phyloP scores from a whole-genome alignment of 2,888 invertebrate species.

The Pimpla rufipes region DNA sequence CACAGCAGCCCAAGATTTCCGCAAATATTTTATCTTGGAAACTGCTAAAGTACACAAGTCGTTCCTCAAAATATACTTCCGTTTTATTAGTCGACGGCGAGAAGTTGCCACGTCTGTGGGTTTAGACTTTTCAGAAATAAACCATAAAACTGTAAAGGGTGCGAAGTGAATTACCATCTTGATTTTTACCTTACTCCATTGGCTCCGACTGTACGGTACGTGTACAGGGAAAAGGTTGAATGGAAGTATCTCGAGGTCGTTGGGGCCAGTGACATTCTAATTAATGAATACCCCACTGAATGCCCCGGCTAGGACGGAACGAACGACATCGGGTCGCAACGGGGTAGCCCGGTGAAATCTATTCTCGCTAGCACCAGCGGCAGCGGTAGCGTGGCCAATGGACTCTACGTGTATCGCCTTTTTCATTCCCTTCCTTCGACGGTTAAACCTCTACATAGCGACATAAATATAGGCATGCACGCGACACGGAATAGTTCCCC shows the following conservation, averaged over 20 bases:
- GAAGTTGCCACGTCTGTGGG: too few relatives aligned
- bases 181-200: conserved; percentile 33
- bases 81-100: too few relatives aligned
- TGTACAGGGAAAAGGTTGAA: conserved; percentile 52
- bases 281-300: conserved; percentile 59
- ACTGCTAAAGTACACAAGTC: too few relatives aligned
- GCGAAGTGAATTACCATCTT: conserved; percentile 13
- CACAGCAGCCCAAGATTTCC: too few relatives aligned
- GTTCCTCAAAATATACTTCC: too few relatives aligned
- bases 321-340: conserved; percentile 56
- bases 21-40: too few relatives aligned
- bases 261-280: conserved; percentile 66
- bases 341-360: conserved; percentile 55
- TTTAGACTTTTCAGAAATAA: neutral
- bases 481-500: neutral
- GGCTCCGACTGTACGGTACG: conserved; percentile 3
- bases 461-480: conserved; percentile 31
- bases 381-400: neutral
- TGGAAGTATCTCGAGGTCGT: conserved; percentile 62
- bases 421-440: conserved; percentile 49
- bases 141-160: neutral
- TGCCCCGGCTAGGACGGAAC: conserved; percentile 36
- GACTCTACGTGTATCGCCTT: conserved; percentile 45
- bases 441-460: conserved; percentile 49
- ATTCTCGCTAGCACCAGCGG: conserved; percentile 46